Base-by-base conservation (phyloP, 2,888 invertebrate species). In the Danaus chrysippus region DNA sequence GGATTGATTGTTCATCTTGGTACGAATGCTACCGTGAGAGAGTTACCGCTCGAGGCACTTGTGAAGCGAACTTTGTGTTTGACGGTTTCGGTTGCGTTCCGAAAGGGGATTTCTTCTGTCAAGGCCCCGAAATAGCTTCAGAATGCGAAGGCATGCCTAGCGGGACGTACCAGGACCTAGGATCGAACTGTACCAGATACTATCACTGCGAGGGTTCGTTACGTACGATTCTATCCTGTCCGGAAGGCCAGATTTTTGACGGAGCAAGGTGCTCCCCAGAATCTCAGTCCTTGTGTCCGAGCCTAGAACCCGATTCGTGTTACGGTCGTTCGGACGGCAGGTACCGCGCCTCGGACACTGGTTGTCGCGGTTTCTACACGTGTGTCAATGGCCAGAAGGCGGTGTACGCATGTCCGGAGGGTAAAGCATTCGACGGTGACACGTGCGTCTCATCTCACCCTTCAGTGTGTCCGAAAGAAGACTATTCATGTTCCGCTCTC, bases 321-420 rank as follows among this genome's bases (percentile, higher is more conserved):
- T 83, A 83, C 63, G 85, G 86, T 1, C 90, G 91, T 49, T 70
- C 85, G 10, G 92, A 93, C 72, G 93, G 93, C 0, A 91, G 92
- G 60, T 92, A 93, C 77, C 87, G 88, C 23, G 85, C 87, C 19
- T 75, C 78, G 34, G 87, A 84, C 70, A 84, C 90, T 1, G 92
- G 92, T 1, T 93, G 93, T 72, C 90, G 92, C 55, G 91, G 92
- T 11, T 93, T 93, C 81, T 93, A 91, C 78, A 92, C 89, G 70
- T 93, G 93, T 77, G 83, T 84, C 17, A 82, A 82, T 63, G 92
- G 92, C 1, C 86, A 90, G 69, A 92, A 92, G 73, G 91, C 92
- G n/a, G 89, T 91, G 19, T 93, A 92, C 76, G 86, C 93, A 46
- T 93, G 93, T 69, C 83, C 91, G 0, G 77, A 83, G 34, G 91